Evolutionary conservation across 2,113 vertebrate species (phyloP).

Genomic region (Rhombomys opimus): DNA sequence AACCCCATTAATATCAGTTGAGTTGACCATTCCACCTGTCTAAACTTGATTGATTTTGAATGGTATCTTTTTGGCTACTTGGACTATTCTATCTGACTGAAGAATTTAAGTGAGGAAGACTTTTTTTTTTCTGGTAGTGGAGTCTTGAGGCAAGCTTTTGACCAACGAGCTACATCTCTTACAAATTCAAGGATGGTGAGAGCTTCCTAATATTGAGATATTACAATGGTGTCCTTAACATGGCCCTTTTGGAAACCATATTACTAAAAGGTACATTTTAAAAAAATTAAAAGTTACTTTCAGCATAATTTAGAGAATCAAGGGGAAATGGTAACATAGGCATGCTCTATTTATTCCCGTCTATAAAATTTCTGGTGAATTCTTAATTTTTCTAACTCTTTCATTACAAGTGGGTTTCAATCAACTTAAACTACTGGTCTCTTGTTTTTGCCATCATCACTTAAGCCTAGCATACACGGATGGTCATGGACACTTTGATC

Average conservation of each 20-base stretch:
- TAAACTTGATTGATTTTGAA: constrained; percentile 35
- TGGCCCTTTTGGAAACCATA: neutral
- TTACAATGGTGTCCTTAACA: neutral
- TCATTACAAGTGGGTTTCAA: neutral
- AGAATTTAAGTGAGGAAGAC: neutral
- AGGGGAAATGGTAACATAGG: neutral
- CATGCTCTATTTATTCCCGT: neutral
- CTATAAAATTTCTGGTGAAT: constrained; percentile 16
- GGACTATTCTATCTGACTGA: neutral
- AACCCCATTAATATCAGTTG: neutral
- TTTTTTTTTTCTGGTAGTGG: neutral
- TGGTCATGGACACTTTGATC: neutral
- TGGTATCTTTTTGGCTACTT: neutral
- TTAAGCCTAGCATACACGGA: neutral
- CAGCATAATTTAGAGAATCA: constrained; percentile 10
- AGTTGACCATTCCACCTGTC: neutral
- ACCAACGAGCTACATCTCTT: neutral
- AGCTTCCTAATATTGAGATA: neutral
- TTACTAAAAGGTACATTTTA: neutral
- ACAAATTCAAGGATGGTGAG: neutral
- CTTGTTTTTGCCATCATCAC: neutral
- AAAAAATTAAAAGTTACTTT: neutral
- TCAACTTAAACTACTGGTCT: neutral
- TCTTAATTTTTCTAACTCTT: neutral
- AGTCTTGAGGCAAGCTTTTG: neutral